These are phyloP conservation scores for Oscheius onirici DNA, from an alignment of 2,888 invertebrate genomes.

Conservation along the genomic window DNA sequence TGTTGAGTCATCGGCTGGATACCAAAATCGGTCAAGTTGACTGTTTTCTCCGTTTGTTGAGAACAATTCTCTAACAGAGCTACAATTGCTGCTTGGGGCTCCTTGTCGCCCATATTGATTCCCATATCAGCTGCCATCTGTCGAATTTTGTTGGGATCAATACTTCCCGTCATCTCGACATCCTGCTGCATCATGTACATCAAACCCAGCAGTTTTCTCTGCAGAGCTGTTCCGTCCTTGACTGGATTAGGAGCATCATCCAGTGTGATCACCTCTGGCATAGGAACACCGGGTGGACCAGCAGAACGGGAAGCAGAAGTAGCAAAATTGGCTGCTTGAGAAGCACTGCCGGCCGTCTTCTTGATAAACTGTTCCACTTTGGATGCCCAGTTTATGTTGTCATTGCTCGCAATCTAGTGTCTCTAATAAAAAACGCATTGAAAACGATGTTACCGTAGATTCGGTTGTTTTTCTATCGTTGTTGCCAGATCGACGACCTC, in stretches of 20 bases:
- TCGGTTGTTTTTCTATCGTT: not conserved
- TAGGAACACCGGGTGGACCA: not conserved
- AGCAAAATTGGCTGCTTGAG: not conserved
- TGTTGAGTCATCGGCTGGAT: not conserved
- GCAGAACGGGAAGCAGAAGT: not conserved
- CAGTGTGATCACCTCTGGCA: not conserved
- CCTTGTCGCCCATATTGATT: not conserved
- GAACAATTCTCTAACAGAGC: not conserved
- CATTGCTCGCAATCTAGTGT: not conserved
- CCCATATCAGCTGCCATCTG: slow-evolving; percentile 4
- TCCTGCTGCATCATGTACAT: slow-evolving; percentile 19
- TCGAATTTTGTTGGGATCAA: not conserved
- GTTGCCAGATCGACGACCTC: not conserved
- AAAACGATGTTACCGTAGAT: not conserved
- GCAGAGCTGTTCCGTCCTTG: not conserved
- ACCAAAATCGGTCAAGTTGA: slow-evolving; percentile 10
- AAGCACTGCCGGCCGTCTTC: not conserved
- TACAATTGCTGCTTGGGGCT: not conserved
- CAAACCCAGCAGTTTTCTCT: slow-evolving; percentile 15
- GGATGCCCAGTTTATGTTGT: slow-evolving; percentile 15
- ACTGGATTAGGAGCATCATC: not conserved
- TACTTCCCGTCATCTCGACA: not conserved
- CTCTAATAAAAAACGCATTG: not conserved
- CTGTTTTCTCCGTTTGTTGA: not conserved
- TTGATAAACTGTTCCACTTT: slow-evolving; percentile 2